A percentile compares a stretch with the other conserved stretches of the same genome.
These are phyloP conservation scores for Clarias gariepinus DNA, from an alignment of 2,113 vertebrate species.

Conservation along the genomic window DNA sequence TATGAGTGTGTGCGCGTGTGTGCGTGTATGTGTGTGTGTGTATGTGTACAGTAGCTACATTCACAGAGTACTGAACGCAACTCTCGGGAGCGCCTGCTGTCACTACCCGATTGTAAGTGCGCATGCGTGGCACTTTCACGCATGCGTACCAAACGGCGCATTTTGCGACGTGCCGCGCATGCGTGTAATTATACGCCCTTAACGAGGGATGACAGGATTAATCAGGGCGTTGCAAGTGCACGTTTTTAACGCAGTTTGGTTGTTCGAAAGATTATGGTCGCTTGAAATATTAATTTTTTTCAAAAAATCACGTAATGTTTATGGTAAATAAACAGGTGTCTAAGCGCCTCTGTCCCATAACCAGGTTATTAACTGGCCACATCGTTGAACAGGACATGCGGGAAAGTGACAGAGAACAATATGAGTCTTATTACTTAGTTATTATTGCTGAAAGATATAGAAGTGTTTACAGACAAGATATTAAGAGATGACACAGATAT, in stretches of 20 bases:
- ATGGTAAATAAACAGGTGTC: not conserved
- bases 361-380: not conserved
- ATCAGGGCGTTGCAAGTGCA: not conserved
- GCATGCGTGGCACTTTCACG: not conserved
- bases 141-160: not conserved
- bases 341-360: not conserved
- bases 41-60: conserved; percentile 63
- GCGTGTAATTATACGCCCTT: not conserved
- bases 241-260: not conserved
- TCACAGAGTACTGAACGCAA: conserved; percentile 53
- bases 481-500: not conserved
- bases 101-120: conserved; percentile 3
- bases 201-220: not conserved
- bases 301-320: not conserved
- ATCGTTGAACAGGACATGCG: not conserved
- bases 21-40: conserved; percentile 46
- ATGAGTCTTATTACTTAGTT: not conserved
- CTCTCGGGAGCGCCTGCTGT: conserved; percentile 31
- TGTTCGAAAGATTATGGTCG: not conserved
- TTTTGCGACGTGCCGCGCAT: not conserved
- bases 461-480: not conserved
- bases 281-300: too few relatives aligned
- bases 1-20: conserved; percentile 22
- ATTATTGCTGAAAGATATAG: not conserved
- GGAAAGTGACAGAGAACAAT: not conserved